These are phyloP conservation scores for Bubo blakistoni DNA, from an alignment of 2,113 vertebrate genomes.

Conservation along the genomic window DNA sequence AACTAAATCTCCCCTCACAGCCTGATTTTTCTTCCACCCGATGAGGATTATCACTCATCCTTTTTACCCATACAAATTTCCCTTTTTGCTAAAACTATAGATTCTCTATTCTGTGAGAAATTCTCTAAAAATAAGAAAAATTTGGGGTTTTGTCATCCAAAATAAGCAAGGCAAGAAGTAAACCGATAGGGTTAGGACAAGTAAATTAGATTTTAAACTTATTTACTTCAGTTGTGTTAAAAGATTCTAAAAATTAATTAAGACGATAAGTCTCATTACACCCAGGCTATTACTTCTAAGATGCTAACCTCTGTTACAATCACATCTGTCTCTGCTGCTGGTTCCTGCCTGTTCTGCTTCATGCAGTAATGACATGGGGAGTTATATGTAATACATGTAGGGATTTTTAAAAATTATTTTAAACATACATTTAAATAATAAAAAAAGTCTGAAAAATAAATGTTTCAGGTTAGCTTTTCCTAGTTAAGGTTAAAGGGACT, in stretches of 20 bases:
- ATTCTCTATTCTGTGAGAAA: neutral
- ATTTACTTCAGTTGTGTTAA: neutral
- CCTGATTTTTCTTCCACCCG: neutral
- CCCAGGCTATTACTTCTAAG: neutral
- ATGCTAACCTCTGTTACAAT: neutral
- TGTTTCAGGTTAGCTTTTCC: neutral
- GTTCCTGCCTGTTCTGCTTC: neutral
- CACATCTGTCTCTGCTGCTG: neutral
- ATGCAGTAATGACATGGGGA: neutral
- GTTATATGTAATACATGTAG: neutral
- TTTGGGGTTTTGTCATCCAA: neutral
- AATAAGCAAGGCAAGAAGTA: neutral
- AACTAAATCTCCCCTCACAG: neutral
- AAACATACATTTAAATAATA: neutral
- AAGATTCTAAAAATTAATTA: slow-evolving; percentile 2
- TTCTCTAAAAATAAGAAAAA: neutral
- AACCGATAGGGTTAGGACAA: neutral
- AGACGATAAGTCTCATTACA: neutral
- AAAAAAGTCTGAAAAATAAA: neutral
- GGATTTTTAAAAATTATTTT: neutral
- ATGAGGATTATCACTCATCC: neutral
- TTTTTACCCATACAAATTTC: neutral
- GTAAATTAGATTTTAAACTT: neutral
- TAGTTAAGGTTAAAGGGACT: neutral
- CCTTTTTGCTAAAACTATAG: neutral